Evolutionary conservation across 2,797 vertebrate species (phyloP), one percentile per base, ranked within the genome.

Genomic region (Pantherophis vulpinus): DNA sequence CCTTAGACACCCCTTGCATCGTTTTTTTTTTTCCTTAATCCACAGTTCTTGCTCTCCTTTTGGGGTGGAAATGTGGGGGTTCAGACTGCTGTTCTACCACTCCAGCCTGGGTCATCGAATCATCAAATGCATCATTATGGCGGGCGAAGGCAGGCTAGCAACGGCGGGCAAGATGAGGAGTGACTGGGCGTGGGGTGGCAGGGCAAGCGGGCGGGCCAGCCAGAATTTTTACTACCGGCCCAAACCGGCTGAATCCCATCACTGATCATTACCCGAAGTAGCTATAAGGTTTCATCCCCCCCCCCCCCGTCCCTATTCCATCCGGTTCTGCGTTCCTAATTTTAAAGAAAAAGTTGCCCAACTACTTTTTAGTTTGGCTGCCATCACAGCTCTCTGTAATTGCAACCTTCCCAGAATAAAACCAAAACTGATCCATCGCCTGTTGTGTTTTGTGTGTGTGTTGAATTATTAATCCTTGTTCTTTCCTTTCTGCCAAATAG

Each of bases 401-500:
- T n/a, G 13, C 87, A 9, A 12, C 23, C 23, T 47, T 13, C 32
- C 47, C 58, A 83, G 18, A 93, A 91, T 91, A 91, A 93, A 93
- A 61, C 14, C 42, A 79, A 42, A 56, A 66, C 47, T 0, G 18
- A 86, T 56, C 56, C 58, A 56, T 42, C 47, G 12, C 74, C 74
- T 83, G 20, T 61, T 56, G 23, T 83, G 27, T 3, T 10, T 58
- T 16, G 51, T 91, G 93, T 90, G 70, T 94, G 96, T 92, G 74
- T 91, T 95, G 42, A 23, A 11, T 83, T 56, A 63, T 94, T 86
- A 11, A 92, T 91, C 92, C 37, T 23, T 95, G 70, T 93, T 91
- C 94, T 95, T 95, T 96, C 94, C 95, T 93, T 23, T 93, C 93
- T 90, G 37, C 90, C 56, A 87, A 89, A 32, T 55, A n/a, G 12